Percentiles rank a stretch among this genome's conserved stretches.
phyloP scores from a whole-genome alignment of 1,140 invertebrate species.

The Drosophila chauvacae region DNA sequence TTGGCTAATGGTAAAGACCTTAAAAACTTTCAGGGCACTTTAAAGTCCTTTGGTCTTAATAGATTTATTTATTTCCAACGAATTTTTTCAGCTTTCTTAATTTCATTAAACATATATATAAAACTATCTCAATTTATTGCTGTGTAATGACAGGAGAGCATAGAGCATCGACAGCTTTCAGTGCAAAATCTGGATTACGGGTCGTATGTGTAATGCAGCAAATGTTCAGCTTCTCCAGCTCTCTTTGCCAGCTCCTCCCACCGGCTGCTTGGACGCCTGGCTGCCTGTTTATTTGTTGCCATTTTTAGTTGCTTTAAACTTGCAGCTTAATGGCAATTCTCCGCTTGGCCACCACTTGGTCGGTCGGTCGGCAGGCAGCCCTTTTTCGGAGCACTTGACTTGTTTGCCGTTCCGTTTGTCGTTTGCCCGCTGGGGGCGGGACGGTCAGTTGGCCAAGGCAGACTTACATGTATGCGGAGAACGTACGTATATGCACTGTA shows the following conservation, averaged over 20 bases:
- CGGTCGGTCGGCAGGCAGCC: neutral
- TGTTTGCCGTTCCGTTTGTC: slow-evolving; percentile 60
- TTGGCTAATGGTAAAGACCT: neutral
- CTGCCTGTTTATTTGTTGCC: slow-evolving; percentile 71
- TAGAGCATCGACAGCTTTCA: slow-evolving; percentile 64
- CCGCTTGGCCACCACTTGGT: slow-evolving; percentile 57
- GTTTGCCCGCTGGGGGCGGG: slow-evolving; percentile 32
- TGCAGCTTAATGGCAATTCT: slow-evolving; percentile 78
- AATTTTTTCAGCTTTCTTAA: neutral
- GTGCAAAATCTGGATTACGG: slow-evolving; percentile 57
- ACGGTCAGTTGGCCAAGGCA: slow-evolving; percentile 49
- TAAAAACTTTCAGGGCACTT: neutral
- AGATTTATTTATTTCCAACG: neutral
- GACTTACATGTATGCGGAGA: slow-evolving; percentile 2
- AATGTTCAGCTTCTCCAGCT: slow-evolving; percentile 10
- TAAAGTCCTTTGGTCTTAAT: neutral
- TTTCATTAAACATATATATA: neutral
- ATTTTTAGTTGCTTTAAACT: slow-evolving; percentile 81
- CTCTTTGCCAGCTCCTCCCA: slow-evolving; percentile 9
- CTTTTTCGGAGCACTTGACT: slow-evolving; percentile 56
- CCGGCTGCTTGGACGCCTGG: slow-evolving; percentile 1
- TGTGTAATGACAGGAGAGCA: slow-evolving; percentile 18
- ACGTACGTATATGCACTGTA: slow-evolving; percentile 11
- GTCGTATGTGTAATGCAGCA: slow-evolving; percentile 67
- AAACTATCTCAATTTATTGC: neutral